Evolutionary conservation across 2,113 vertebrate species (phyloP).

Genomic region (Caretta caretta): DNA sequence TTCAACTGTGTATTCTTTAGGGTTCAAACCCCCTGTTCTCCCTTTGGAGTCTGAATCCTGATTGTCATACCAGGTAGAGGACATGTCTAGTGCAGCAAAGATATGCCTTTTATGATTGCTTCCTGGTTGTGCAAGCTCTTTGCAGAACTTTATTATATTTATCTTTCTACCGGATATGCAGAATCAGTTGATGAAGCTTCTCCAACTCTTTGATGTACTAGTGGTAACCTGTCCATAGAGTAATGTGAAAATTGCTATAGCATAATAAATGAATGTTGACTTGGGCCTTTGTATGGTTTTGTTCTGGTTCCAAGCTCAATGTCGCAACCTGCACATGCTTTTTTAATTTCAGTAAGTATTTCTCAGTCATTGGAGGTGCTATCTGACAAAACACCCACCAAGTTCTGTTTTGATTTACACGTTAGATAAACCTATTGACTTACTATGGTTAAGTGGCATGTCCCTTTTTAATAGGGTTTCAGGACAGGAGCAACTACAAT

Average conservation of each 20-base stretch:
- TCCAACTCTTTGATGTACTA: not conserved
- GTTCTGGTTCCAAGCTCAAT: not conserved
- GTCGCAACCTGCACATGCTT: not conserved
- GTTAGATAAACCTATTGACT: not conserved
- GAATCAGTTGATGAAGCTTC: not conserved
- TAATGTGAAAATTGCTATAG: not conserved
- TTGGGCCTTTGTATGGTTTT: not conserved
- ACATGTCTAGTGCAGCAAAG: not conserved
- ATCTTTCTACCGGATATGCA: not conserved
- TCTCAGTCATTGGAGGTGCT: not conserved
- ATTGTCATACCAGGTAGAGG: not conserved
- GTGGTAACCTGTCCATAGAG: not conserved
- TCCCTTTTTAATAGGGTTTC: not conserved
- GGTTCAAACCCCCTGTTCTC: no score
- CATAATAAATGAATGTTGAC: not conserved
- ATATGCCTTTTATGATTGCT: not conserved
- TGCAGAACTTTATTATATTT: conserved; percentile 8
- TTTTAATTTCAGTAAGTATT: not conserved
- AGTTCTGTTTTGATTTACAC: not conserved
- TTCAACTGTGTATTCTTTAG: not conserved
- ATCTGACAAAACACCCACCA: not conserved
- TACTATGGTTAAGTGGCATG: not conserved
- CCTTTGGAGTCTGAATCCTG: not conserved
- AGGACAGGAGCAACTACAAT: not conserved
- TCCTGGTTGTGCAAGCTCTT: conserved; percentile 43